These are phyloP conservation scores for Noctua pronuba DNA, from an alignment of 2,888 invertebrate species.

Conservation along the genomic window DNA sequence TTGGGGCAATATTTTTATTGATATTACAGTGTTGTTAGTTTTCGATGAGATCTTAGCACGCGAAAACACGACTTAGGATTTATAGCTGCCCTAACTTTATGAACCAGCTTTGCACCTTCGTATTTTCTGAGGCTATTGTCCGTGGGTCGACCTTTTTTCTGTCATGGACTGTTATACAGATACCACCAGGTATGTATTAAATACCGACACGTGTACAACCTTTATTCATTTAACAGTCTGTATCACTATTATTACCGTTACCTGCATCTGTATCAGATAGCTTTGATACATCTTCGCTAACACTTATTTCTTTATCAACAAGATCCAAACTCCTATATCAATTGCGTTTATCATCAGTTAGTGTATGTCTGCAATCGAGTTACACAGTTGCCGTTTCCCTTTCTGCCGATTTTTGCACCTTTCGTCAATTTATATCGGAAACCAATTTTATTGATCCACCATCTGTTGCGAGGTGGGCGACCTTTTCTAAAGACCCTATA, in stretches of 20 bases:
- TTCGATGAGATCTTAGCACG: conserved; percentile 59
- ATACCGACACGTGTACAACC: conserved; percentile 71
- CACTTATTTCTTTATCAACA: conserved; percentile 53
- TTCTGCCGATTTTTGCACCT: conserved; percentile 83
- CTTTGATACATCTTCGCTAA: conserved; percentile 24
- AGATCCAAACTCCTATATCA: conserved; percentile 61
- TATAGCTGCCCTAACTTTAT: conserved; percentile 35
- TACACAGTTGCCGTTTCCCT: conserved; percentile 82
- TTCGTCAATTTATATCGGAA: conserved; percentile 77
- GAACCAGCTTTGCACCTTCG: conserved; percentile 32
- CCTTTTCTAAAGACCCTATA: conserved; percentile 80
- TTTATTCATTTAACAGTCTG: conserved; percentile 71
- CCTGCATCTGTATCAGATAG: conserved; percentile 55
- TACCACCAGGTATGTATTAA: conserved; percentile 67
- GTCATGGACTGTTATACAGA: conserved; percentile 53
- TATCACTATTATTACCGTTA: conserved; percentile 78
- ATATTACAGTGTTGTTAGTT: conserved; percentile 60
- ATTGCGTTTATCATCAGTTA: conserved; percentile 47
- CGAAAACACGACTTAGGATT: conserved; percentile 54
- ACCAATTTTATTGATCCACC: conserved; percentile 80
- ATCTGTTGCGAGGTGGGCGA: conserved; percentile 81
- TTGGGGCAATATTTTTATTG: conserved; percentile 64
- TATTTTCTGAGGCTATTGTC: conserved; percentile 46
- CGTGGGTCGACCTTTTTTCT: conserved; percentile 8
- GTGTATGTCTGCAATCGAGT: conserved; percentile 68